Base-by-base conservation (phyloP, 2,797 vertebrate species). In the Balearica regulorum region DNA sequence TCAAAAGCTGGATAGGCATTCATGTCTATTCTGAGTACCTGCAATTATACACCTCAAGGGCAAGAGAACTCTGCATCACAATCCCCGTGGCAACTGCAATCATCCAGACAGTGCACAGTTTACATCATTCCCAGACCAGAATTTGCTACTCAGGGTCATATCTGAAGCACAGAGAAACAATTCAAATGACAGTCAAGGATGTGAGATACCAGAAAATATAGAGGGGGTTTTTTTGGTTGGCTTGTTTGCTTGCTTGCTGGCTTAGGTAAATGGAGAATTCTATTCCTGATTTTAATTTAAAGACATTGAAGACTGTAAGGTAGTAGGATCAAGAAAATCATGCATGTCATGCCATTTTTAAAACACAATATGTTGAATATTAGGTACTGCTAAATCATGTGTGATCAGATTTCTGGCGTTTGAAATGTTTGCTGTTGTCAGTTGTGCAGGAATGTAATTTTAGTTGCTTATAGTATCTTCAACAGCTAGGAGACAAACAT, bases 11-110 rank as follows among this genome's bases (percentile, higher is more conserved):
- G 64, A 65, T 85, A 91, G 75, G 11, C 20, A 73, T 94, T 83
- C 41, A 11, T 66, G 61, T 92, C 46, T 95, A 16, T 97, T 96
- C 61, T 73, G 41, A 96, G 87, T 46, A 92, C 53, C 53, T 93
- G 75, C 48, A 87, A 84, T 95, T 94, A 61, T 85, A 94, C 61
- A 84, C 53, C 49, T 92, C 21, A 70, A 86, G 62, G 79, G 65
- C 15, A 77, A 80, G 66, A 68, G 55, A 87, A 35, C 15, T 91
- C 41, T 90, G 44, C 60, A 88, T 89, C 58, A 79, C 6, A 26
- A 58, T 96, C 35, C 44, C 62, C 92, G 82, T 95, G 80, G 83
- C 92, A 95, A 93, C 83, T 71, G 51, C 65, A 81, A 9, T 44
- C 33, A 43, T 80, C 61, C 39, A 58, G 35, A 75, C 29, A 89